Evolutionary conservation across 2,797 vertebrate species (phyloP).

Genomic region (Champsocephalus gunnari): DNA sequence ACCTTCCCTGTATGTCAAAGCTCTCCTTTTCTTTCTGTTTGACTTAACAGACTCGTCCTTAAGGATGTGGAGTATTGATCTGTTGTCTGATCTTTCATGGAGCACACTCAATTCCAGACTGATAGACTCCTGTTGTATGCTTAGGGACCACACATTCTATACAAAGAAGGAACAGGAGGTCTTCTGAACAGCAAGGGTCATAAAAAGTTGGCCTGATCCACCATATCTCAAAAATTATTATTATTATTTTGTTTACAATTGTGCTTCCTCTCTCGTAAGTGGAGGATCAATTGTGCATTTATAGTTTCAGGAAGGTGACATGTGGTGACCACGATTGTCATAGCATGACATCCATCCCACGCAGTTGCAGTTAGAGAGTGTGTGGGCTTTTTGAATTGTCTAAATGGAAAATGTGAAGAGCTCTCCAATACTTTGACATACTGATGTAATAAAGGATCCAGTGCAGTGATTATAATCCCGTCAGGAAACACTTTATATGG

Average conservation of each 20-base stretch:
- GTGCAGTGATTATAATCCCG: conserved; percentile 41
- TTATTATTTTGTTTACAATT: neutral
- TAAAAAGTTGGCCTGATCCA: conserved; percentile 1
- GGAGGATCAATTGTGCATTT: neutral
- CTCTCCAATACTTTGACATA: conserved; percentile 45
- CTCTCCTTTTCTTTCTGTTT: conserved; percentile 75
- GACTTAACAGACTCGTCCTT: conserved; percentile 79
- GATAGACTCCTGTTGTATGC: conserved; percentile 72
- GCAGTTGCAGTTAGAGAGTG: conserved; percentile 17
- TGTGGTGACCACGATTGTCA: conserved; percentile 21
- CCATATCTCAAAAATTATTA: neutral
- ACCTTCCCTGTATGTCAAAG: conserved; percentile 66
- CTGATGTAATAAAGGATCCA: conserved; percentile 46
- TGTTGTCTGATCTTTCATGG: conserved; percentile 82
- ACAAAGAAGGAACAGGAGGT: conserved; percentile 18
- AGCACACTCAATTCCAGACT: conserved; percentile 76
- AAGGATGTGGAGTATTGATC: conserved; percentile 81
- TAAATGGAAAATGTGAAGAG: conserved; percentile 36
- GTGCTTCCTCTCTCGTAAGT: neutral
- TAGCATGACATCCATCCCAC: conserved; percentile 21
- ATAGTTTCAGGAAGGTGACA: conserved; percentile 30
- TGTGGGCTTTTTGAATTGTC: conserved; percentile 34
- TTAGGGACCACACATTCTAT: conserved; percentile 36
- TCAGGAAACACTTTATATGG: conserved; percentile 46
- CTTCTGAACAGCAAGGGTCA: conserved; percentile 19